Percentiles rank a stretch among this genome's conserved stretches.
Evolutionary conservation across 2,888 invertebrate species (phyloP).

Genomic region (Xiphydria camelus): DNA sequence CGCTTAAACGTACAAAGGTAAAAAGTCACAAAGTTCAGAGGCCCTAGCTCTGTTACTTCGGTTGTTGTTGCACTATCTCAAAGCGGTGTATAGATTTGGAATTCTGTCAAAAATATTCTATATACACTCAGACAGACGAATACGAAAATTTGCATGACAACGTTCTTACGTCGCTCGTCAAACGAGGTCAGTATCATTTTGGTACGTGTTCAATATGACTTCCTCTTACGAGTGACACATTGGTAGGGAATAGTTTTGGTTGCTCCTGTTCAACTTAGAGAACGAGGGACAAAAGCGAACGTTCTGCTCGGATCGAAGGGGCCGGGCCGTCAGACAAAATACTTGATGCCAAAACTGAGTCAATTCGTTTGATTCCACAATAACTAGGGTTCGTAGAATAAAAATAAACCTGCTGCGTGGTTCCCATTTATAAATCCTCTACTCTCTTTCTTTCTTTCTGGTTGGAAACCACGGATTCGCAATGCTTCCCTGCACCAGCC

Average conservation of each 20-base stretch:
- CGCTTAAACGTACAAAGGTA: constrained; percentile 45
- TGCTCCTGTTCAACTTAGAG: too few species aligned
- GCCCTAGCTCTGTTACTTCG: constrained; percentile 16
- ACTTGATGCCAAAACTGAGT: too few species aligned
- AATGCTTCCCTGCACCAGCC: constrained; percentile 27
- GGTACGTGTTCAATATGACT: too few species aligned
- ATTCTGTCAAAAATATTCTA: constrained; percentile 44
- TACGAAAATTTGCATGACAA: neutral
- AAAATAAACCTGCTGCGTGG: constrained; percentile 2
- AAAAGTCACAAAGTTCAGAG: constrained; percentile 27
- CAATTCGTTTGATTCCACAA: too few species aligned
- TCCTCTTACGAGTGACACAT: too few species aligned
- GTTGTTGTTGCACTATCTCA: constrained; percentile 21
- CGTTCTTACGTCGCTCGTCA: neutral
- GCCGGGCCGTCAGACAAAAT: too few species aligned
- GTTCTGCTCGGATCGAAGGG: too few species aligned
- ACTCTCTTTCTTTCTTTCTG: constrained; percentile 2
- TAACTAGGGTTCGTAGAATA: constrained; percentile 9
- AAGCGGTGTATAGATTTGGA: constrained; percentile 32
- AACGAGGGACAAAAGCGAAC: too few species aligned
- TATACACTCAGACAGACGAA: constrained; percentile 23
- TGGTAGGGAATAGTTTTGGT: too few species aligned
- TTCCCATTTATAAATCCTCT: constrained; percentile 1
- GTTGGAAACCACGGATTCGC: constrained; percentile 12
- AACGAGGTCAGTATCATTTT: too few species aligned